Evolutionary conservation across 2,888 invertebrate genomes (phyloP).

Genomic region (Sycophila texana): DNA sequence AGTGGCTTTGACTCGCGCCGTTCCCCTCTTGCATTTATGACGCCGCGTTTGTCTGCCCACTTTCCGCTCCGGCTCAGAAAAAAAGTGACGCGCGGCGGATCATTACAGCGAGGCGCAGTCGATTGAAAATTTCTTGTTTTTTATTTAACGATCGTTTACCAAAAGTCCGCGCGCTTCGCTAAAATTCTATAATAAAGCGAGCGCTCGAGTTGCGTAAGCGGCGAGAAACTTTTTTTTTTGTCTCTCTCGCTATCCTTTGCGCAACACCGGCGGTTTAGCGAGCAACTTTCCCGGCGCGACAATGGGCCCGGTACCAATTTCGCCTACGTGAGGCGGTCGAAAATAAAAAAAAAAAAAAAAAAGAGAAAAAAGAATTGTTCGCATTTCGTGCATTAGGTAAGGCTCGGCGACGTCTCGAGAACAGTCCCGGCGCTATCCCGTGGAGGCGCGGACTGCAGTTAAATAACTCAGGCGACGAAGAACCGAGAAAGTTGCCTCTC

Average conservation of each 20-base stretch:
- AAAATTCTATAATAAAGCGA: slow-evolving; percentile 16
- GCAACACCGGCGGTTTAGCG: slow-evolving; percentile 10
- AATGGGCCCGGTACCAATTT: too few species aligned
- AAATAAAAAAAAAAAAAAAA: background rate
- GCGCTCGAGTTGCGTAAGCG: too few species aligned
- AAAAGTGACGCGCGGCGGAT: too few species aligned
- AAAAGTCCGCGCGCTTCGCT: too few species aligned
- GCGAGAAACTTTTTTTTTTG: slow-evolving; percentile 19
- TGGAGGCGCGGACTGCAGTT: background rate
- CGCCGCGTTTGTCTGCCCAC: background rate
- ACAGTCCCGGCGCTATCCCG: background rate
- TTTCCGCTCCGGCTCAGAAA: too few species aligned
- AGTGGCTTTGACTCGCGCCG: slow-evolving; percentile 37
- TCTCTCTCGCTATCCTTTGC: slow-evolving; percentile 18
- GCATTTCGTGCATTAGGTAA: background rate
- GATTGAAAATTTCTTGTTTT: slow-evolving; percentile 16
- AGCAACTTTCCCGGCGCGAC: slow-evolving; percentile 26
- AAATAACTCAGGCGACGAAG: too few species aligned
- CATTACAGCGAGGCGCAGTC: background rate
- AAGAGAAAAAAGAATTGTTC: background rate
- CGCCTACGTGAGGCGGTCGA: background rate
- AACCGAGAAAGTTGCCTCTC: slow-evolving; percentile 45
- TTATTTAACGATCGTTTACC: background rate
- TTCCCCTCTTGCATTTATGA: slow-evolving; percentile 37
- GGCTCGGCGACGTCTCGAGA: background rate